A percentile compares a stretch with the other conserved stretches of the same genome.
Conservation (phyloP, 2,888 invertebrate species). For the Hylaea fasciaria region DNA sequence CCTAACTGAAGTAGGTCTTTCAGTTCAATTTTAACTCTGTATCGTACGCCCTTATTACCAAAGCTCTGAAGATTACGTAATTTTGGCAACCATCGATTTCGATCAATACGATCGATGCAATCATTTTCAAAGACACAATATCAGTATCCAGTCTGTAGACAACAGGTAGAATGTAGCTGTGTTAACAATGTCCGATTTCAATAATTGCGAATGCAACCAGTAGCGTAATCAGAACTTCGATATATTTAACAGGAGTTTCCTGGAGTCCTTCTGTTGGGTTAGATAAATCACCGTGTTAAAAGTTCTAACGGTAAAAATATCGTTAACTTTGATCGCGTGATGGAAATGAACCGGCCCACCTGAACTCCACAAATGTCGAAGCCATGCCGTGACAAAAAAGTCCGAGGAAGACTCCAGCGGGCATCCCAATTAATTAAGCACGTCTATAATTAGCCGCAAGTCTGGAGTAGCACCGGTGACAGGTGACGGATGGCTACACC, state of each 20-base stretch:
- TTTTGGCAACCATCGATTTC: too few species aligned
- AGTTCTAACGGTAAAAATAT: too few species aligned
- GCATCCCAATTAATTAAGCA: constrained; percentile 20
- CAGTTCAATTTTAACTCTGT: constrained; percentile 7
- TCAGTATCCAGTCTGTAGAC: too few species aligned
- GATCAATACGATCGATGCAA: too few species aligned
- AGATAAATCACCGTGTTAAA: not conserved
- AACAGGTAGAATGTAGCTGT: too few species aligned
- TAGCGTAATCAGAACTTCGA: too few species aligned
- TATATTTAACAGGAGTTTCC: not conserved
- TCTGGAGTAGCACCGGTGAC: constrained; percentile 6
- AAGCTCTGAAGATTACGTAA: too few species aligned
- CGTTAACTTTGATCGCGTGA: not conserved
- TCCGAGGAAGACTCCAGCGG: not conserved
- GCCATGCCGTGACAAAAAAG: constrained; percentile 5
- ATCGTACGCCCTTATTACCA: not conserved
- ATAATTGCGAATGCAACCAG: too few species aligned
- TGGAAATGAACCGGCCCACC: not conserved
- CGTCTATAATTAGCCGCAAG: constrained; percentile 15
- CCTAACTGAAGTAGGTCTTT: constrained; percentile 1
- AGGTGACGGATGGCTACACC: constrained; percentile 16
- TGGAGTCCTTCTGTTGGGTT: not conserved
- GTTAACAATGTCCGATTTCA: too few species aligned
- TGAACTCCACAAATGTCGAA: not conserved
- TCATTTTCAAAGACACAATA: too few species aligned